These are phyloP conservation scores for Cristatella mucedo DNA, from an alignment of 2,888 invertebrate species.

Conservation along the genomic window DNA sequence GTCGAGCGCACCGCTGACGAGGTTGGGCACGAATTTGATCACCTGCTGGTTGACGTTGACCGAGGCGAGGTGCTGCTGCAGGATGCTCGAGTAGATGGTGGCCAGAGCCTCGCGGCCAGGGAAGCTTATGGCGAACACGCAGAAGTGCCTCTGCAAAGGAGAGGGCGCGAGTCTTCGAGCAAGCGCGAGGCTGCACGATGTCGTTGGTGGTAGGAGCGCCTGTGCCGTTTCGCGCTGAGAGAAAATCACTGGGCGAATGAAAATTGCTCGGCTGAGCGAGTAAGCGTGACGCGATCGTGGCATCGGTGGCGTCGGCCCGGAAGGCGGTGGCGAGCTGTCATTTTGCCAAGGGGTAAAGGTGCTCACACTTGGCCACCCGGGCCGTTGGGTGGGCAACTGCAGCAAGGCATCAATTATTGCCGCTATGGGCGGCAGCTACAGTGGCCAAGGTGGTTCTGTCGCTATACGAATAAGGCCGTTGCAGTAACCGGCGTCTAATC, in stretches of 20 bases:
- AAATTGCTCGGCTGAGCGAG: no score
- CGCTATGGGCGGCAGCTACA: no score
- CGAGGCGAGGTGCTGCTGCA: slow-evolving; percentile 46
- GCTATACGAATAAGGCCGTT: no score
- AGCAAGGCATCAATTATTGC: no score
- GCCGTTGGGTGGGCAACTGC: background rate
- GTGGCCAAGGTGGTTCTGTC: no score
- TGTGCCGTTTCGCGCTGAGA: background rate
- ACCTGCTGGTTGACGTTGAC: slow-evolving; percentile 2
- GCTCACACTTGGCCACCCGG: background rate
- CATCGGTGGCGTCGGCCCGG: no score
- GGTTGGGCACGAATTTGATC: slow-evolving; percentile 49
- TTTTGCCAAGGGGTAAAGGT: background rate
- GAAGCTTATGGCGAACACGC: slow-evolving; percentile 49
- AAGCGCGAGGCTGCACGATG: background rate
- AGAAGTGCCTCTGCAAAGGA: slow-evolving; percentile 38
- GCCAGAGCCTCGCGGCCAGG: slow-evolving; percentile 66
- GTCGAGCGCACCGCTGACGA: slow-evolving; percentile 65
- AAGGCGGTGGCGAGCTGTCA: no score
- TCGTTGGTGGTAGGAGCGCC: background rate
- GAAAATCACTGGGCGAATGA: background rate
- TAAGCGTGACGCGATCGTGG: no score
- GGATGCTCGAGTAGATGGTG: slow-evolving; percentile 71
- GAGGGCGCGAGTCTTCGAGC: slow-evolving; percentile 2
- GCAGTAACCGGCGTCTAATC: background rate